These are phyloP conservation scores for Agonopterix alstromeriana DNA, from an alignment of 2,888 invertebrate species.

Conservation along the genomic window DNA sequence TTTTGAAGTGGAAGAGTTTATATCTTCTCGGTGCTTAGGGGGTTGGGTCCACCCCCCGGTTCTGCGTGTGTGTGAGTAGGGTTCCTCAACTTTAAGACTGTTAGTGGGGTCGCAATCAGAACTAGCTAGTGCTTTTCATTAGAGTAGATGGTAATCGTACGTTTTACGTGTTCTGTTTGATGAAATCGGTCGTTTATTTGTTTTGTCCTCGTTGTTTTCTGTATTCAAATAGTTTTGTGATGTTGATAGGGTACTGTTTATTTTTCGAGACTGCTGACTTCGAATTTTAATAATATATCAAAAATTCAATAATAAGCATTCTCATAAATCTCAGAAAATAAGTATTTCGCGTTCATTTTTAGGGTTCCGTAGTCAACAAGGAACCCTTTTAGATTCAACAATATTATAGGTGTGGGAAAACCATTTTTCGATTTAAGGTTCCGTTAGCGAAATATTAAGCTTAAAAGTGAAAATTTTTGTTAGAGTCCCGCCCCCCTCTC, in stretches of 20 bases:
- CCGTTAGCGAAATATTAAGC: too few relatives aligned
- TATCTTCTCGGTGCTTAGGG: constrained; percentile 53
- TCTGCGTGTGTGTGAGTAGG: constrained; percentile 41
- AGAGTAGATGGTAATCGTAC: constrained; percentile 63
- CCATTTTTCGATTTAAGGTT: too few relatives aligned
- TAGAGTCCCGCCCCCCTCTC: too few relatives aligned
- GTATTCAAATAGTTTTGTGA: constrained; percentile 16
- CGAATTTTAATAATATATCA: too few relatives aligned
- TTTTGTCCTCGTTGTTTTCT: constrained; percentile 19
- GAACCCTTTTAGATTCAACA: too few relatives aligned
- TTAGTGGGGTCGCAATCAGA: constrained; percentile 72
- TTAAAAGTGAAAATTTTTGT: too few relatives aligned
- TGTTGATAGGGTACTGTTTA: not conserved
- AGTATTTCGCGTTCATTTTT: too few relatives aligned
- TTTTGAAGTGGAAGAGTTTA: constrained; percentile 29
- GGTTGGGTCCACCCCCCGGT: constrained; percentile 26
- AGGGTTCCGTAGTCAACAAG: too few relatives aligned
- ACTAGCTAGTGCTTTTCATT: constrained; percentile 66
- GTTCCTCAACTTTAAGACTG: constrained; percentile 68
- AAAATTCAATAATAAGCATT: too few relatives aligned
- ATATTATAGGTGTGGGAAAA: too few relatives aligned
- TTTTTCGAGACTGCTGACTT: not conserved
- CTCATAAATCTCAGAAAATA: too few relatives aligned
- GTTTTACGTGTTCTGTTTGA: constrained; percentile 56
- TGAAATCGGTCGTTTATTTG: constrained; percentile 44